Evolutionary conservation across 2,797 vertebrate species (phyloP).

Genomic region (Diglossa cyanea): DNA sequence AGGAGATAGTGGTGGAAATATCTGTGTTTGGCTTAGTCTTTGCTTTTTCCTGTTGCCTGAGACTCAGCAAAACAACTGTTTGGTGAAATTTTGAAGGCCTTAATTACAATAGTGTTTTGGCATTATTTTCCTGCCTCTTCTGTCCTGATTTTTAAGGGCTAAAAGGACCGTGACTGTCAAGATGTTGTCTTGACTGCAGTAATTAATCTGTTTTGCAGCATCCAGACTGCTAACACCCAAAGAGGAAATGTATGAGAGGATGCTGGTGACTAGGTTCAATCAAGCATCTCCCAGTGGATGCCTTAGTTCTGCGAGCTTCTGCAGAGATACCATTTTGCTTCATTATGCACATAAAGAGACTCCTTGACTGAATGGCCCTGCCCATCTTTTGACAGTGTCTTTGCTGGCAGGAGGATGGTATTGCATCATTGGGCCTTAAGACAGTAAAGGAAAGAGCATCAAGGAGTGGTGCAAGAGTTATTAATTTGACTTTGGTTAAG

Average conservation of each 20-base stretch:
- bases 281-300: not conserved
- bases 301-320: not conserved
- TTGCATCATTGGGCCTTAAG: not conserved
- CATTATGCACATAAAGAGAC: not conserved
- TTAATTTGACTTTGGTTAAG: not conserved
- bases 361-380: not conserved
- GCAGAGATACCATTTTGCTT: not conserved
- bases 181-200: not conserved
- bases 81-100: not conserved
- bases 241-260: not conserved
- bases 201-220: not conserved
- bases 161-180: not conserved
- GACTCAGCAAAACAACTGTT: not conserved
- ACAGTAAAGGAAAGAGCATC: not conserved
- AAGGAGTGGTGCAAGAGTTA: not conserved
- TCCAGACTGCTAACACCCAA: not conserved
- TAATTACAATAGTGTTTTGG: not conserved
- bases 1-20: not conserved
- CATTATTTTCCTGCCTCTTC: not conserved
- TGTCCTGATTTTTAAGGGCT: not conserved
- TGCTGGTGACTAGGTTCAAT: not conserved
- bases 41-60: not conserved
- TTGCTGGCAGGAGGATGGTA: not conserved
- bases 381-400: not conserved
- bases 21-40: not conserved